Evolutionary conservation across 2,797 vertebrate genomes (phyloP), one percentile per base, ranked within the genome.

Genomic region (Rhinichthys osculus): DNA sequence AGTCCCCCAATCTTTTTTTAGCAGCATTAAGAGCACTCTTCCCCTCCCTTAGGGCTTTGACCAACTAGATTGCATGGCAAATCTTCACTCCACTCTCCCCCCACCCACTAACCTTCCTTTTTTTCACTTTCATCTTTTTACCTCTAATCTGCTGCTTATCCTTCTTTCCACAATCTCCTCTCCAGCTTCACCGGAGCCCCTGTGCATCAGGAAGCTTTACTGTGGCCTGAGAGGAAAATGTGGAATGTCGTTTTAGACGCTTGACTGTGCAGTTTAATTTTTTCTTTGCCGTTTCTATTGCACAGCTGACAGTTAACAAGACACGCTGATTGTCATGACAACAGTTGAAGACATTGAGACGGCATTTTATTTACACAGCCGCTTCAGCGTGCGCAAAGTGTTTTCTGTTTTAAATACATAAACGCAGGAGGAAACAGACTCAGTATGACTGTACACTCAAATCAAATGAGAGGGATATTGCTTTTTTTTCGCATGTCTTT

Each of bases 1-100:
- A 87, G 90, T 85, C 54, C 88, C 91, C 90, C 92, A 89, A 92
- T 93, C 91, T 93, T 85, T 85, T 85, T 85, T 85, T 81, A 85
- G 84, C 67, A 74, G 92, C 85, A 92, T 88, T 94, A 93, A 94
- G 92, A 89, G 93, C 90, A 89, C 87, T 89, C 84, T 86, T 64
- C 82, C 92, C 88, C 14, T 80, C 80, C 93, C 90, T 66, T 1
- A 85, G 92, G 94, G 92, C 91, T 84, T 89, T 88, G 88, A 91
- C 89, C 87, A 87, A 89, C 85, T 83, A 87, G 84, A 93, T 89
- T 87, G 8, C 90, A 90, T 86, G 88, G 80, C 84, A 86, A 87
- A 89, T 86, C 82, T 88, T 57, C 19, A 10, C 83, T 76, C 66
- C 21, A 78, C 62, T 82, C 84, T 66, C 69, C 85, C 73, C 80